Conservation (phyloP, 2,888 invertebrate species). For the Nomada fabriciana region DNA sequence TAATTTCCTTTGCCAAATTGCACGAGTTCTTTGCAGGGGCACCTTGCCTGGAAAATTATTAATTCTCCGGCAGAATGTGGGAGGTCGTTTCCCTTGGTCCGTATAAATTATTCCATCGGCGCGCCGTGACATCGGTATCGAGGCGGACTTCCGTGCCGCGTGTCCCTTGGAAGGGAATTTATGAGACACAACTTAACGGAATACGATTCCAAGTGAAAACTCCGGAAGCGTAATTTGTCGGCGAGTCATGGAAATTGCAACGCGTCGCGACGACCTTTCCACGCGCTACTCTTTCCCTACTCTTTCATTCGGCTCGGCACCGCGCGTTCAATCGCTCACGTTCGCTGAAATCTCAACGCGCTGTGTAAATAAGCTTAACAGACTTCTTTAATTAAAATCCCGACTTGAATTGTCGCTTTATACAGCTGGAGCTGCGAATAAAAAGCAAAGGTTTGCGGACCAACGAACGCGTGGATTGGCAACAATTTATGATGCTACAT, state of each 20-base stretch:
- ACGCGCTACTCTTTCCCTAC: not conserved
- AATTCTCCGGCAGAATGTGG: not conserved
- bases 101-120: conserved; percentile 35
- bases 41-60: conserved; percentile 26
- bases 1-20: conserved; percentile 22
- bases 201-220: conserved; percentile 9
- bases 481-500: conserved; percentile 41
- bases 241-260: conserved; percentile 19
- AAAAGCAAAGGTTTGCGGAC: conserved; percentile 20
- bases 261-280: not conserved
- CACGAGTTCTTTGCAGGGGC: not conserved
- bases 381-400: conserved; percentile 43
- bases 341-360: conserved; percentile 33
- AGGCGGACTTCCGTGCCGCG: not conserved
- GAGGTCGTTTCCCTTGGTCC: conserved; percentile 15
- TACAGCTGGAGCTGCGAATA: not conserved
- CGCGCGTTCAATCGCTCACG: conserved; percentile 26
- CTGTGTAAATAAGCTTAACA: conserved; percentile 17
- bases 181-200: conserved; percentile 14
- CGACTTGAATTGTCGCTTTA: conserved; percentile 43
- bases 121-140: conserved; percentile 2
- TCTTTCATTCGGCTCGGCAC: not conserved
- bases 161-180: not conserved
- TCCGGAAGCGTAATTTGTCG: conserved; percentile 13
- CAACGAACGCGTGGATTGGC: conserved; percentile 37